Base-by-base conservation (phyloP, 2,888 invertebrate genomes). In the Phanerotoma sp. region DNA sequence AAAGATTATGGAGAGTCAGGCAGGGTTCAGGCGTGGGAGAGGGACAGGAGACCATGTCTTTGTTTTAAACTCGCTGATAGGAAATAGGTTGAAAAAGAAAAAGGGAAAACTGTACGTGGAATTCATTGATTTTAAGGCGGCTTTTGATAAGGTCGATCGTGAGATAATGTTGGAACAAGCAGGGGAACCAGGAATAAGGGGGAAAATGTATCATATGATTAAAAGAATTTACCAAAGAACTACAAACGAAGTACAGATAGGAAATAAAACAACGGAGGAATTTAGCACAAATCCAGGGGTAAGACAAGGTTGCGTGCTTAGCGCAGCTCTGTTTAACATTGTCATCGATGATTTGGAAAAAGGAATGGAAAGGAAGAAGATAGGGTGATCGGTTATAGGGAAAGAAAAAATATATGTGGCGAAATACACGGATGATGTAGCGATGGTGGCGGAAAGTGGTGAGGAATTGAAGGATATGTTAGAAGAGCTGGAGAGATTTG, bases 31-130 rank as follows among this genome's bases (percentile, higher is more conserved):
- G 13, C 21, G 50, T 15, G 40, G 18, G 18, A 58, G 58, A 48
- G 49, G 45, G 9, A 58, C 60, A 7, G 48, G 50, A 22, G 58
- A 61, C 20, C 58, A 52, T 18, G 46, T 62, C 9, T 62, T 63
- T 28, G 51, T 45, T 10, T 35, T 60, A 5, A 45, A 52, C 18
- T 35, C 58, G 1, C 41, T 59, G 5, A 56, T 59, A 28, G 49
- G 42, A 28, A 52, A 56, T 9, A 52, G 33, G 21, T 2, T 59
- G 11, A 51, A 41, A 16, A 10, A 4, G 16, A 51, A 41, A 40
- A 22, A 40, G 20, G 49, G 51, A 4, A 55, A 53, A 30, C 21
- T 60, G 2, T 55, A 55, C 25, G 49, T 52, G 16, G 44, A 18
- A 3, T 56, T 56, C 16, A 42, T 53, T 1, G 56, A 60, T 20